Evolutionary conservation across 2,888 invertebrate genomes (phyloP), one percentile per base, ranked within the genome.

Genomic region (Drosophila emarginata): DNA sequence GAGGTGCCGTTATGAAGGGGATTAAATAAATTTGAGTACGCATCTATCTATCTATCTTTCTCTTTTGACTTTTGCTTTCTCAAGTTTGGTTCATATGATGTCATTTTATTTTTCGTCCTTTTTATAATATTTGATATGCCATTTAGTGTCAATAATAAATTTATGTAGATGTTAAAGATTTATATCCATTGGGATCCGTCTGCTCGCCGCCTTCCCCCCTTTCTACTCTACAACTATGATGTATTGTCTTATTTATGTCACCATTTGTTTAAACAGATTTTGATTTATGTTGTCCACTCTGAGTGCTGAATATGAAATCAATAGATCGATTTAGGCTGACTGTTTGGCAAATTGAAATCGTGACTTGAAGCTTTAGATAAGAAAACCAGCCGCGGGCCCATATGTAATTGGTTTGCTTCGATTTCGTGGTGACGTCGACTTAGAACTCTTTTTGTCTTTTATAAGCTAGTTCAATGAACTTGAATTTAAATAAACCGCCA

Each of bases 301-400:
- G 77, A 86, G 84, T 75, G 87, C 84, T 86, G 84, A 85, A 85
- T 85, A 80, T 85, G 87, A 80, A 85, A 85, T 85, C 87, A 76
- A 86, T 86, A 88, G 83, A 75, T 83, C 88, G 83, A 78, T 82
- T 76, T 79, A 64, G 75, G 74, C 64, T 72, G 67, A 72, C 78
- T 68, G 72, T 71, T 80, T 80, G 72, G 72, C 89, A 89, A 90
- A 89, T 89, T 85, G 80, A 77, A 79, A 80, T 89, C 89, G 89
- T 89, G 89, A 89, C 88, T 80, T 74, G 81, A 64, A 63, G 90
- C 89, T 89, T 81, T 78, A 85, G 89, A 88, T 85, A 85, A 85
- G 84, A 56, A 58, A 63, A 54, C 45, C 45, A 32, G 57, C 36
- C 21, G n/a, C 60, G 9, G 59, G 59, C 63, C 72, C 67, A 73